phyloP scores from a whole-genome alignment of 1,140 invertebrate genomes.

The Adelges cooleyi region DNA sequence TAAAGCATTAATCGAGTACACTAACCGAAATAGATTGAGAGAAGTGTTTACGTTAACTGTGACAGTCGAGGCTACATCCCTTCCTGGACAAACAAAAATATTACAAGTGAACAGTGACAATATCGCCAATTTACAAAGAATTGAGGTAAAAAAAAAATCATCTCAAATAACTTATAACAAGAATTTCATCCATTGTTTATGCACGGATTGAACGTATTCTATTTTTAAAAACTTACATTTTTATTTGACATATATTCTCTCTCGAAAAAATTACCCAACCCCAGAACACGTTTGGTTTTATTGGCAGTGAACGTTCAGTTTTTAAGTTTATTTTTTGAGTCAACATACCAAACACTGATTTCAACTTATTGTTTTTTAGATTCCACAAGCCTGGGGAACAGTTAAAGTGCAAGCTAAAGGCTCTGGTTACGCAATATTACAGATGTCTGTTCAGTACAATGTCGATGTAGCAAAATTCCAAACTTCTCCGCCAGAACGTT shows the following conservation, averaged over 20 bases:
- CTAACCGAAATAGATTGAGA: constrained; percentile 65
- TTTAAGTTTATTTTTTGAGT: background rate
- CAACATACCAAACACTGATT: background rate
- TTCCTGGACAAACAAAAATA: constrained; percentile 50
- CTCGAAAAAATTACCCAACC: background rate
- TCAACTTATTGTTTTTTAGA: constrained; percentile 41
- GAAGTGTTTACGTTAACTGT: constrained; percentile 77
- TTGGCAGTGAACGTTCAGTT: background rate
- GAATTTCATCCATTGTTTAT: no score
- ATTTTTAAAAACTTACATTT: no score
- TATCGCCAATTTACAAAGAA: constrained; percentile 57
- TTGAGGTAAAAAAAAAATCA: constrained; percentile 49
- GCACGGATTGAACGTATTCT: no score
- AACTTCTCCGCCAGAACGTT: constrained; percentile 63
- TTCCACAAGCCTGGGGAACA: constrained; percentile 83
- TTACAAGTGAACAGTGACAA: constrained; percentile 63
- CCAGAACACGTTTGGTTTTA: background rate
- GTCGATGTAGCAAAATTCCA: constrained; percentile 79
- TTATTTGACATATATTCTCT: constrained; percentile 17
- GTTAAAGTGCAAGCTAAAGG: constrained; percentile 81
- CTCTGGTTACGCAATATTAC: constrained; percentile 79
- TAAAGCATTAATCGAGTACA: constrained; percentile 82
- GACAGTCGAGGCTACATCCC: constrained; percentile 72
- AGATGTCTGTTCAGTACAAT: constrained; percentile 91
- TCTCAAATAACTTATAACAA: no score